Percentiles rank a stretch among this genome's conserved stretches.
Evolutionary conservation across 2,888 invertebrate genomes (phyloP).

Genomic region (Hirtodrosophila histrioides): DNA sequence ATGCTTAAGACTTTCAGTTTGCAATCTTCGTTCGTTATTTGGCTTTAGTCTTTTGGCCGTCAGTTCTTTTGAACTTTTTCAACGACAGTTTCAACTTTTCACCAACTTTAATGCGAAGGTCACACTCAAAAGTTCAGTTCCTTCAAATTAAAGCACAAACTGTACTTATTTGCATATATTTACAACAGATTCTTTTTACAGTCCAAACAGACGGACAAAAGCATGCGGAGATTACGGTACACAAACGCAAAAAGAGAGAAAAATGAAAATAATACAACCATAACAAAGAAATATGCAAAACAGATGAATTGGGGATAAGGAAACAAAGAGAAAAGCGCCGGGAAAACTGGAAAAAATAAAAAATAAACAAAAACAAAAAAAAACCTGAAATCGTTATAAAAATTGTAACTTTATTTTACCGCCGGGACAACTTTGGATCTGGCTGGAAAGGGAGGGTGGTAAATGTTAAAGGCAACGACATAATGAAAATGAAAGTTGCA

Average conservation of each 20-base stretch:
- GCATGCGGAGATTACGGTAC: constrained; percentile 61
- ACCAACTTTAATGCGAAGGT: constrained; percentile 60
- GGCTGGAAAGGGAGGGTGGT: constrained; percentile 24
- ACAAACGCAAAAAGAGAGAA: constrained; percentile 47
- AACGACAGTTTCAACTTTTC: constrained; percentile 10
- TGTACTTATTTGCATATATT: constrained; percentile 74
- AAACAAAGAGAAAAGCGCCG: constrained; percentile 17
- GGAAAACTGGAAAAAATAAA: constrained; percentile 16
- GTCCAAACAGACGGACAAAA: background rate
- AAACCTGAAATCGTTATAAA: constrained; percentile 62
- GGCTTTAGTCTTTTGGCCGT: constrained; percentile 1
- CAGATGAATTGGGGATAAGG: constrained; percentile 79
- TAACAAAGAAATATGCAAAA: constrained; percentile 80
- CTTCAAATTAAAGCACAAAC: constrained; percentile 53
- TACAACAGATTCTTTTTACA: constrained; percentile 59
- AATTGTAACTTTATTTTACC: constrained; percentile 65
- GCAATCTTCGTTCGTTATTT: constrained; percentile 17
- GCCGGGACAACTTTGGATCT: constrained; percentile 43
- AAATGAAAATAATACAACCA: constrained; percentile 65
- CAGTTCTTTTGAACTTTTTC: constrained; percentile 19
- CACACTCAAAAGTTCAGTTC: constrained; percentile 36
- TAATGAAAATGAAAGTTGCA: constrained; percentile 58
- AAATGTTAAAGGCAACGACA: constrained; percentile 52
- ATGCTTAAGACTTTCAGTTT: background rate
- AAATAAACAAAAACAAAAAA: constrained; percentile 30